phyloP scores from a whole-genome alignment of 2,888 invertebrate species.

The Tholera decimalis region DNA sequence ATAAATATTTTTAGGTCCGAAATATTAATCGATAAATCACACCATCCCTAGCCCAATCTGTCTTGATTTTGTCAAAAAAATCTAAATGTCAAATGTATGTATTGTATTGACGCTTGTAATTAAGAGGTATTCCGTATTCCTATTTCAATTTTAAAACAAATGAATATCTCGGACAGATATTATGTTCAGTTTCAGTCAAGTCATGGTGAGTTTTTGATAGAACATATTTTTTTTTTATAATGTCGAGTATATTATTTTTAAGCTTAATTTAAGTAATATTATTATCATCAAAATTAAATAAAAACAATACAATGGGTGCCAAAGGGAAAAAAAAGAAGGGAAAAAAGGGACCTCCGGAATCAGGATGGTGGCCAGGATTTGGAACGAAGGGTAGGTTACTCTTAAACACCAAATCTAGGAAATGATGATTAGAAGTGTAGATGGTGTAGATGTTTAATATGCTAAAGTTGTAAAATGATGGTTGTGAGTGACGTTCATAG shows the following conservation, averaged over 20 bases:
- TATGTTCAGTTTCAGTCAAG: too few species aligned
- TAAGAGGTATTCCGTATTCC: too few species aligned
- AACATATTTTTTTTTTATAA: constrained; percentile 71
- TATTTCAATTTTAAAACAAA: constrained; percentile 66
- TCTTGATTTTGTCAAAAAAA: constrained; percentile 1
- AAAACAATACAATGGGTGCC: constrained; percentile 76
- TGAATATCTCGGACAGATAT: constrained; percentile 51
- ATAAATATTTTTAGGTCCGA: background rate
- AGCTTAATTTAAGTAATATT: constrained; percentile 68
- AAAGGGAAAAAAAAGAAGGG: constrained; percentile 77
- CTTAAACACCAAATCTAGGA: background rate
- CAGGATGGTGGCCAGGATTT: constrained; percentile 89
- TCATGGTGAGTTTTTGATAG: constrained; percentile 77
- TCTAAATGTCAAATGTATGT: constrained; percentile 27
- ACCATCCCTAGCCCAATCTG: constrained; percentile 34
- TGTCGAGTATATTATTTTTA: constrained; percentile 79
- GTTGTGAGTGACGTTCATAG: background rate
- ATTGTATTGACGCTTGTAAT: constrained; percentile 30
- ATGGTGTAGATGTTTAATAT: background rate
- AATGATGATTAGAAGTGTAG: background rate
- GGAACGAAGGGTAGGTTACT: constrained; percentile 83
- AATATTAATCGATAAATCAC: background rate
- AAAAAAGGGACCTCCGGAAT: constrained; percentile 83
- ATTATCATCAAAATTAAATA: constrained; percentile 55
- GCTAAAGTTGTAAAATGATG: background rate